Evolutionary conservation across 2,113 vertebrate species (phyloP), one percentile per base, ranked within the genome.

Genomic region (Argyrosomus japonicus): DNA sequence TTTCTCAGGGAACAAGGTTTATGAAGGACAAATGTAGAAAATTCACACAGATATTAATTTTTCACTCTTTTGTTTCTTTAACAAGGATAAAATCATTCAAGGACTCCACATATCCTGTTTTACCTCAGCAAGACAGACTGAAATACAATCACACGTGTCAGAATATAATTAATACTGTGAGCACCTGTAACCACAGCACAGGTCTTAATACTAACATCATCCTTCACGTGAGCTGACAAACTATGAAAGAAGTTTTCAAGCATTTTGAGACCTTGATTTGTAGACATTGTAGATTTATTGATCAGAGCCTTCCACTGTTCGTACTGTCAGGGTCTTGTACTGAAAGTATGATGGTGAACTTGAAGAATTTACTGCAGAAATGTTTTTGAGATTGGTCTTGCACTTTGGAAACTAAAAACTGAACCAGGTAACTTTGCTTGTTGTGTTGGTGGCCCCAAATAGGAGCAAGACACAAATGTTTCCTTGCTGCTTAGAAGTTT

Each of bases 201-300:
- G 70, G 40, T 25, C 32, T 61, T 58, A 68, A 69, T 40, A 50
- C 15, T 47, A 40, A 10, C 2, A 7, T n/a, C 8, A 25, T 64
- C 19, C 6, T 18, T 83, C 17, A 6, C 3, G 15, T 23, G 40
- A 56, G 61, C 17, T 6, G 9, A 76, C 70, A 43, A 68, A 32
- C 21, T 36, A n/a, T 29, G 14, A 57, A 68, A 72, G 19, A 51
- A 27, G 25, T 61, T 64, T 57, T 51, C 51, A 73, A 80, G 47
- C 17, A 54, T 40, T 48, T 58, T 40, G 36, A 83, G 58, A 21
- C 45, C 12, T 62, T 10, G 64, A 29, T 64, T 67, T 53, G 56
- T 45, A 65, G 40, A 23, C 61, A 79, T 70, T 63, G 57, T 27
- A 15, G 15, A 64, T 89, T 80, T 87, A 87, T 81, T 83, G 67